Base-by-base conservation (phyloP, 2,113 vertebrate genomes). In the Salvelinus namaycush region DNA sequence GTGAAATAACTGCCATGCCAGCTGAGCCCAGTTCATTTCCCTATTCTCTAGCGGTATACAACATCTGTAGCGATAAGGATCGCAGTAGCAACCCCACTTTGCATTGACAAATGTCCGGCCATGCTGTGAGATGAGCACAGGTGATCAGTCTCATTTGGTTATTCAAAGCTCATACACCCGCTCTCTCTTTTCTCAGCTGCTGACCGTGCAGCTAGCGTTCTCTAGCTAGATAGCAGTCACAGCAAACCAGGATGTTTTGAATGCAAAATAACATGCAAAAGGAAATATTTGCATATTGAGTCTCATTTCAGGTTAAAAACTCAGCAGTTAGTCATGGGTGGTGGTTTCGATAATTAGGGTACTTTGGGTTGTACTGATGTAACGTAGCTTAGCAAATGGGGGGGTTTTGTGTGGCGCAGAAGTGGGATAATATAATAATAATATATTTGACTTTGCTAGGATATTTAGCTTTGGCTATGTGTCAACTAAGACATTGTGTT, bases 241-340 rank as follows among this genome's bases (percentile, higher is more conserved):
- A 67, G 80, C 72, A 81, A 77, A 89, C 86, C 83, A 79, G 80
- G 74, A 89, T 85, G 80, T 88, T 89, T 90, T 86, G 77, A 83
- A 93, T 92, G 88, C 91, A 91, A 93, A 93, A 89, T 87, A 73
- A 85, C 78, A 94, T 94, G 92, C 91, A 94, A 94, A 78, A 68
- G 64, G 34, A 29, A 26, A 57, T 0, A 92, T 93, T 94, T 94
- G 93, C 93, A 93, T 94, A 60, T 48, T 65, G 6, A 60, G 60
- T 77, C 83, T 87, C 79, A 83, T 34, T 27, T 39, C 44, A 79
- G 72, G 6, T 0, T 8, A 29, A 14, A 26, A 27, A 67, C 4
- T 12, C 9, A 29, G 65, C 5, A 9, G 60, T 64, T 44, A 11
- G 39, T 44, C 9, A 44, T 44, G 39, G 11, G 9, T 0, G 1